Conservation (phyloP, 2,888 invertebrate genomes). For the Sarcophaga rosellei region DNA sequence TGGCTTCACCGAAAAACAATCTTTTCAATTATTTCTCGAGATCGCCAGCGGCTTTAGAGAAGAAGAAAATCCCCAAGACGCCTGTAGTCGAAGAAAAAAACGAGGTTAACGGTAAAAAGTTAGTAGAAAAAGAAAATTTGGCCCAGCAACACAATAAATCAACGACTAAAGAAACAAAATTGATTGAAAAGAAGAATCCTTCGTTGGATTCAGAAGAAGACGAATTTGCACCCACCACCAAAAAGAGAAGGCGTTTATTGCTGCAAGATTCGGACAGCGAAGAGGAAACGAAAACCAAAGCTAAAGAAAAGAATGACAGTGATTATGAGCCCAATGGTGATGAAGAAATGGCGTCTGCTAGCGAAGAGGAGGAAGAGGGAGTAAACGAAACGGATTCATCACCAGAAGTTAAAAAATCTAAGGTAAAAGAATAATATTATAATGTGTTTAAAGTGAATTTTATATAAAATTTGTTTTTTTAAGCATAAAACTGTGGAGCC, state of each 20-base stretch:
- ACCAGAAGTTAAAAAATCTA: conserved; percentile 42
- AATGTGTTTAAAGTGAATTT: no score
- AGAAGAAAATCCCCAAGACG: conserved; percentile 71
- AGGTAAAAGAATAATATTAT: background rate
- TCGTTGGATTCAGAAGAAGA: conserved; percentile 81
- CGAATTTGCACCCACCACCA: conserved; percentile 82
- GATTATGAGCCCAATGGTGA: conserved; percentile 66
- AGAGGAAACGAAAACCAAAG: conserved; percentile 50
- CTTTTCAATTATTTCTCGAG: conserved; percentile 87
- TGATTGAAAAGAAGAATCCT: background rate
- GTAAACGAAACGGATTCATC: conserved; percentile 36
- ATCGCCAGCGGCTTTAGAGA: conserved; percentile 82
- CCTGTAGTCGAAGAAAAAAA: conserved; percentile 58
- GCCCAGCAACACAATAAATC: conserved; percentile 33
- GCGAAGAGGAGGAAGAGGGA: conserved; percentile 23
- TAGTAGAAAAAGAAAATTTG: conserved; percentile 78
- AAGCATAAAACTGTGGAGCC: conserved; percentile 74
- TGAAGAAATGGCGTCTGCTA: conserved; percentile 57
- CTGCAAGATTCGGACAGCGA: conserved; percentile 74
- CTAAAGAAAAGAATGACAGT: conserved; percentile 63
- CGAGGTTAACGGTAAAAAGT: conserved; percentile 60
- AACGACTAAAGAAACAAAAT: conserved; percentile 62
- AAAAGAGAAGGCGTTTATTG: conserved; percentile 74
- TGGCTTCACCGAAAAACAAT: conserved; percentile 82
- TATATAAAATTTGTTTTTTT: background rate